phyloP scores from a whole-genome alignment of 2,888 invertebrate species.

The Drosophila picticornis region DNA sequence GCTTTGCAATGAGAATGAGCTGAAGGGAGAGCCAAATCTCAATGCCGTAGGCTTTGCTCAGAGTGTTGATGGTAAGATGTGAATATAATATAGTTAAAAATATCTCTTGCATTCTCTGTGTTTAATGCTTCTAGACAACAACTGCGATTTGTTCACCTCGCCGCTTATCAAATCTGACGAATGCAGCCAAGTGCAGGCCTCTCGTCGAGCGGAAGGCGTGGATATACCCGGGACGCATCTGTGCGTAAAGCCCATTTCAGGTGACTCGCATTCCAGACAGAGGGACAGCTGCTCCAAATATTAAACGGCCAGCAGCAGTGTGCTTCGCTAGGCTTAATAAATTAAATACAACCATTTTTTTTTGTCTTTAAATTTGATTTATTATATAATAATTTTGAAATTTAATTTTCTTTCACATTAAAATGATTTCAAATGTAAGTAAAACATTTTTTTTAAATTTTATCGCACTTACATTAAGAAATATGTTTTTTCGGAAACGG shows the following conservation, averaged over 20 bases:
- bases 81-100: not conserved
- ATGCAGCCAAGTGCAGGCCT: not conserved
- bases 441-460: too few relatives aligned
- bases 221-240: slow-evolving; percentile 5
- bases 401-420: too few relatives aligned
- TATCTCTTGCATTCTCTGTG: not conserved
- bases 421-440: too few relatives aligned
- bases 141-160: slow-evolving; percentile 14
- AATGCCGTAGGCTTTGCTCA: slow-evolving; percentile 33
- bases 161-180: not conserved
- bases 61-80: not conserved
- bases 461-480: too few relatives aligned
- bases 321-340: slow-evolving; percentile 27
- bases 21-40: not conserved
- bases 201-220: not conserved
- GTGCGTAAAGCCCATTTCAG: slow-evolving; percentile 13
- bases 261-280: accelerated
- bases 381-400: too few relatives aligned
- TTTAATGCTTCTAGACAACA: slow-evolving; percentile 1
- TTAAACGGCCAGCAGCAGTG: slow-evolving; percentile 39
- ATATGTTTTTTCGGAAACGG: too few relatives aligned
- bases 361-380: too few relatives aligned
- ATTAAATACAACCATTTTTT: too few relatives aligned
- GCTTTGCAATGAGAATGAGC: not conserved
- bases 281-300: slow-evolving; percentile 23